Base-by-base conservation (phyloP, 2,888 invertebrate species). In the Cephus runcator region DNA sequence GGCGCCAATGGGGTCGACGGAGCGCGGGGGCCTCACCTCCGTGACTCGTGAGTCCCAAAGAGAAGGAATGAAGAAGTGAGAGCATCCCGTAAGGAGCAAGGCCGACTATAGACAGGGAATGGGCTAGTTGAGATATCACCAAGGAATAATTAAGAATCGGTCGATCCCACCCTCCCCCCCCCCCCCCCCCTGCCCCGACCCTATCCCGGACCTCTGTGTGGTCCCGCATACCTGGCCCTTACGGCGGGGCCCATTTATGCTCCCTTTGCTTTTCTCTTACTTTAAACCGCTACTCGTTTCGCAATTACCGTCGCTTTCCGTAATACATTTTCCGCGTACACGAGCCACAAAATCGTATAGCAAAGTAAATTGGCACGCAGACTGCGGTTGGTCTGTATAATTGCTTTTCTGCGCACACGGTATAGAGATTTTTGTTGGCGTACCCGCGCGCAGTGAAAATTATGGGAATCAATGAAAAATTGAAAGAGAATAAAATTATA, bases 81-180 rank as follows among this genome's bases (percentile, higher is more conserved):
- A 56, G 56, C 2, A 56, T 56, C 23, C 23, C 56, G 23, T 56
- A 23, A 56, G 56, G 23, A 23, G 56, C 56, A 56, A 56, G 56
- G 56, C 2, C 56, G 56, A 56, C 56, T 56, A 56, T 56, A 2
- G 23, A 56, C 68, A 35, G 30, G 74, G 74, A 34, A 34, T 11
- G n/a, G 75, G 81, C 69, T 78, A 77, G 79, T 81, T 79, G 81
- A 77, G 80, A 83, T 80, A 80, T 81, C 77, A 77, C 77, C 77
- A 73, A 40, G 73, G 79, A 77, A 79, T 80, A 69, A 75, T 74
- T 76, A 71, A 71, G 71, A 71, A 71, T 71, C 71, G 71, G 71
- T 33, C 31, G 71, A 71, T 31, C 71, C 23, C 23, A 15, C 9
- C 56, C 56, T 2, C 2, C 35, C 12, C 40, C 6, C 40, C 15